Conservation (phyloP, 2,797 vertebrate species). For the Oreochromis mossambicus region DNA sequence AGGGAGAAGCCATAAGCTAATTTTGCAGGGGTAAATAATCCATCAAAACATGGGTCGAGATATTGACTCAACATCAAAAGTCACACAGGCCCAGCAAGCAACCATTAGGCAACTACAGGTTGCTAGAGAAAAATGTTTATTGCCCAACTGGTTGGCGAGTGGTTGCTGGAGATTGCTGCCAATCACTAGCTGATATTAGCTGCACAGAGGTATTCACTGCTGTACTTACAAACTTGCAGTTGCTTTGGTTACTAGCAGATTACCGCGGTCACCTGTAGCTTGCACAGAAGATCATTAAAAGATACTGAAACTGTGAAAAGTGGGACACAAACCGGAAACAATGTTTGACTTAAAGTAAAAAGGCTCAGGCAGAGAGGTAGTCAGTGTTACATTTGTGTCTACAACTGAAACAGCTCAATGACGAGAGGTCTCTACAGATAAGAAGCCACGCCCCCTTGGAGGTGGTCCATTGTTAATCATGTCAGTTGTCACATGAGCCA, state of each 20-base stretch:
- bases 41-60: not conserved
- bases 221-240: not conserved
- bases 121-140: not conserved
- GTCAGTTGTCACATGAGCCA: not conserved
- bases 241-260: not conserved
- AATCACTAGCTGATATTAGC: not conserved
- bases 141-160: not conserved
- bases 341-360: not conserved
- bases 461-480: not conserved
- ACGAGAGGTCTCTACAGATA: not conserved
- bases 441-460: not conserved
- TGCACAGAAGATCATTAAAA: not conserved
- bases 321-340: not conserved
- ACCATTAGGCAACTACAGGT: not conserved
- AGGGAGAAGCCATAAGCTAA: rapidly evolving
- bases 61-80: not conserved
- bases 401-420: rapidly evolving
- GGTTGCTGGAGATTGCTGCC: rapidly evolving
- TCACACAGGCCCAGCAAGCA: not conserved
- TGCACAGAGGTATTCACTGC: not conserved
- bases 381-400: not conserved
- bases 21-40: not conserved
- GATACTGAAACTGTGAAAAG: not conserved
- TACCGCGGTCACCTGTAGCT: rapidly evolving
- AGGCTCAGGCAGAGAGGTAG: not conserved